Percentiles rank a stretch among this genome's conserved stretches.
phyloP scores from a whole-genome alignment of 1,140 invertebrate species.

The Lucilia sericata region DNA sequence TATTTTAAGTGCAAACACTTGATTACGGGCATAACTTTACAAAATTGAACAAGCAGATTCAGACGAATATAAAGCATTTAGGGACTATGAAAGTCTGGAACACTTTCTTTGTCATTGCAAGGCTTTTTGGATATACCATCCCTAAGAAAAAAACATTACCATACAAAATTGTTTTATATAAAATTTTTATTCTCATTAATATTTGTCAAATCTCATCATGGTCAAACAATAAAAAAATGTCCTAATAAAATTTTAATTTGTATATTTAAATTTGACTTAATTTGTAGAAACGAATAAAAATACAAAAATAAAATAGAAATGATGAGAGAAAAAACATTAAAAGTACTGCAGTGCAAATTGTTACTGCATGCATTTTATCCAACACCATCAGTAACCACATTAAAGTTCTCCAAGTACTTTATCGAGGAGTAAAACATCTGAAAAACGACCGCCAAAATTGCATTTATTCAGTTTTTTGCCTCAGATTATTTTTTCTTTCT shows the following conservation, averaged over 20 bases:
- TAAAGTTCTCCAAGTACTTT: not conserved
- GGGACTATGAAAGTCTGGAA: too few relatives aligned
- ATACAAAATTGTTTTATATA: too few relatives aligned
- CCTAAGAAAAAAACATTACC: too few relatives aligned
- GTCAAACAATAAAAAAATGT: not conserved
- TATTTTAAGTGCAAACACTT: too few relatives aligned
- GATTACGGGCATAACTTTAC: too few relatives aligned
- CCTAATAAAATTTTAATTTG: not conserved
- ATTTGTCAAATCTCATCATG: too few relatives aligned
- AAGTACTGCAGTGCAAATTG: conserved; percentile 36
- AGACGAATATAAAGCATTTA: too few relatives aligned
- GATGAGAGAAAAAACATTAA: conserved; percentile 9
- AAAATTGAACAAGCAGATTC: too few relatives aligned
- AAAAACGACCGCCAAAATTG: conserved; percentile 2
- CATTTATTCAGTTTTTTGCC: conserved; percentile 25
- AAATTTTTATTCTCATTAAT: too few relatives aligned
- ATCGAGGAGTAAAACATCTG: not conserved
- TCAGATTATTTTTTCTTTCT: not conserved
- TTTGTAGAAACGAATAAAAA: not conserved
- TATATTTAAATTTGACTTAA: conserved; percentile 34
- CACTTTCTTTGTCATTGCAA: too few relatives aligned
- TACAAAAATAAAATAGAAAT: not conserved
- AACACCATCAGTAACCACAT: not conserved
- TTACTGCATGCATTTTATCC: conserved; percentile 30
- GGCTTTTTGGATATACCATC: too few relatives aligned